phyloP scores from a whole-genome alignment of 2,797 vertebrate genomes.

The Pogonophryne albipinna region DNA sequence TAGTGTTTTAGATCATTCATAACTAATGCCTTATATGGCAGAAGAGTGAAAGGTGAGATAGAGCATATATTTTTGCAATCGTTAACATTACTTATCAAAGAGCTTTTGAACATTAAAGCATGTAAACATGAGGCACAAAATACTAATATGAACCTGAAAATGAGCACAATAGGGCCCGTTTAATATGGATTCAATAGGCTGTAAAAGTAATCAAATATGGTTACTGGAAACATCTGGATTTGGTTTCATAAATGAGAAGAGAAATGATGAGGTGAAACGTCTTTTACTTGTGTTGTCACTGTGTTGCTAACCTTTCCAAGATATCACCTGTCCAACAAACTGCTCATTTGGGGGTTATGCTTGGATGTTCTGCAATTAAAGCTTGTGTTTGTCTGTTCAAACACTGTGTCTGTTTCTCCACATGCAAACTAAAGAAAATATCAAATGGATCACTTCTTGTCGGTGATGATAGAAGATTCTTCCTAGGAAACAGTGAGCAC shows the following conservation, averaged over 20 bases:
- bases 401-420: background rate
- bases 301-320: conserved; percentile 16
- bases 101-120: too few species aligned
- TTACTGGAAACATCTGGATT: background rate
- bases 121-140: too few species aligned
- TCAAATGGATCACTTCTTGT: conserved; percentile 46
- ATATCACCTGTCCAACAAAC: conserved; percentile 18
- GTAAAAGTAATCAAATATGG: background rate
- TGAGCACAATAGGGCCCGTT: too few species aligned
- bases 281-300: background rate
- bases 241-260: background rate
- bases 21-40: conserved; percentile 33
- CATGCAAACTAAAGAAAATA: conserved; percentile 38
- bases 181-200: too few species aligned
- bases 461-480: background rate
- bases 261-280: background rate
- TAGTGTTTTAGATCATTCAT: conserved; percentile 49
- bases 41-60: conserved; percentile 27
- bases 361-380: background rate
- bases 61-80: background rate
- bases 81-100: conserved; percentile 16
- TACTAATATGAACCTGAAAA: too few species aligned
- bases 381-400: background rate
- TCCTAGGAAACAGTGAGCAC: background rate
- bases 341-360: background rate